Base-by-base conservation (phyloP, 2,888 invertebrate species). In the Drosophila bunnanda region DNA sequence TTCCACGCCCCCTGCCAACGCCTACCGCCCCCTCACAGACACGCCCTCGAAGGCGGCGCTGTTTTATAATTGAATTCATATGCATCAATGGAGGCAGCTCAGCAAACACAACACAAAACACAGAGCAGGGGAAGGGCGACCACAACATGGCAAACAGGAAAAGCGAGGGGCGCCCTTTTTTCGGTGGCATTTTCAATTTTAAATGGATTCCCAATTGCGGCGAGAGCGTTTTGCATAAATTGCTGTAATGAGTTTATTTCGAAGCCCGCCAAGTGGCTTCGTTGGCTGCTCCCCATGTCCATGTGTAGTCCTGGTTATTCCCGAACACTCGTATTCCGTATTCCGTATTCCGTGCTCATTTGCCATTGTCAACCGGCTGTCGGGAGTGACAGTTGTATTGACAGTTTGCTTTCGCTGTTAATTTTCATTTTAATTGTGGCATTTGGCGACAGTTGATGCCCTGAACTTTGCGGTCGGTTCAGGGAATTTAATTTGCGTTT, bases 121-220 rank as follows among this genome's bases (percentile, higher is more conserved):
- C 76, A 65, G 58, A 60, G 64, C 34, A 41, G 25, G 54, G 15
- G 25, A n/a, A 48, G 41, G 15, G 59, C 12, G 30, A 60, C 48
- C 60, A 22, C 39, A 70, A 56, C 68, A 72, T 46, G 67, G 46
- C 71, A 70, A 65, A 64, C 70, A 56, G 67, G 39, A 65, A 44
- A 9, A 25, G 44, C 41, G 44, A 4, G 48, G 54, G 69, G 54
- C 48, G 28, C 39, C 53, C 25, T 75, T 54, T 54, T 67, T 67
- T 67, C 39, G 54, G 66, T 67, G 78, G 77, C 80, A 86, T 82
- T 87, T 82, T 79, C 88, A 73, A 68, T 73, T 90, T 90, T 82
- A 90, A 90, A 90, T 91, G 88, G 90, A 91, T 91, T 90, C 90
- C 86, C 90, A 90, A 89, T 91, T 91, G 91, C 90, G 90, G 90